These are phyloP conservation scores for Tribolium castaneum DNA, from an alignment of 1,140 invertebrate species.

Conservation along the genomic window DNA sequence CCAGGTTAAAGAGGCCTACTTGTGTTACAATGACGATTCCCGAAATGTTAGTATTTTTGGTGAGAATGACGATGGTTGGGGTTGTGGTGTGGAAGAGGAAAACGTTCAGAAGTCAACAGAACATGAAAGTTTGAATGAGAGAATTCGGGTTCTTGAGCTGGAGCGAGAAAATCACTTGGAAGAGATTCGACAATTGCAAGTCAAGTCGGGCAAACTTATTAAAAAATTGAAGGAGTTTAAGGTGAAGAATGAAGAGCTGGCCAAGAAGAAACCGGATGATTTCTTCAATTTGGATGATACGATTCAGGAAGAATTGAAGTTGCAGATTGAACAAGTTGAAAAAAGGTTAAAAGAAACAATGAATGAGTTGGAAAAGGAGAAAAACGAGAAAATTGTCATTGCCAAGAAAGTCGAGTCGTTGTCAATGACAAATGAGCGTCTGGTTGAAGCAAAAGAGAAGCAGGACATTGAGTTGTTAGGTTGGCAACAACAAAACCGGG, in stretches of 20 bases:
- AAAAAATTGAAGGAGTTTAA: constrained; percentile 82
- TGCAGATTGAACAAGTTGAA: constrained; percentile 74
- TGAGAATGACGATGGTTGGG: constrained; percentile 68
- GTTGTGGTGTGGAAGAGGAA: constrained; percentile 66
- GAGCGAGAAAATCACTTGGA: constrained; percentile 66
- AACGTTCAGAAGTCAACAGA: constrained; percentile 55
- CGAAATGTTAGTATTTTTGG: constrained; percentile 51
- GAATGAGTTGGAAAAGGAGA: constrained; percentile 70
- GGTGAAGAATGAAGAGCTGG: constrained; percentile 71
- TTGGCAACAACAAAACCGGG: constrained; percentile 76
- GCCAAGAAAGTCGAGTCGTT: constrained; percentile 79
- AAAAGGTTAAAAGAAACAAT: constrained; percentile 71
- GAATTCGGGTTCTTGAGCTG: constrained; percentile 66
- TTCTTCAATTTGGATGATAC: constrained; percentile 77
- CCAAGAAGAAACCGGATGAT: constrained; percentile 66
- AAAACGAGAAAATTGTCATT: constrained; percentile 74
- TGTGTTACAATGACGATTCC: constrained; percentile 45
- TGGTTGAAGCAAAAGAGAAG: constrained; percentile 82
- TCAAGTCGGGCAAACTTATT: constrained; percentile 76
- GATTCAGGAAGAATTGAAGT: constrained; percentile 80
- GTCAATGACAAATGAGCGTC: constrained; percentile 79
- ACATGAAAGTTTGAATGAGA: constrained; percentile 65
- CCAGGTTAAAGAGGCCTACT: constrained; percentile 53
- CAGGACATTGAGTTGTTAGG: constrained; percentile 76
- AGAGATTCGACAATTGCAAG: constrained; percentile 71